Evolutionary conservation across 2,797 vertebrate genomes (phyloP).

Genomic region (Botia almorhae): DNA sequence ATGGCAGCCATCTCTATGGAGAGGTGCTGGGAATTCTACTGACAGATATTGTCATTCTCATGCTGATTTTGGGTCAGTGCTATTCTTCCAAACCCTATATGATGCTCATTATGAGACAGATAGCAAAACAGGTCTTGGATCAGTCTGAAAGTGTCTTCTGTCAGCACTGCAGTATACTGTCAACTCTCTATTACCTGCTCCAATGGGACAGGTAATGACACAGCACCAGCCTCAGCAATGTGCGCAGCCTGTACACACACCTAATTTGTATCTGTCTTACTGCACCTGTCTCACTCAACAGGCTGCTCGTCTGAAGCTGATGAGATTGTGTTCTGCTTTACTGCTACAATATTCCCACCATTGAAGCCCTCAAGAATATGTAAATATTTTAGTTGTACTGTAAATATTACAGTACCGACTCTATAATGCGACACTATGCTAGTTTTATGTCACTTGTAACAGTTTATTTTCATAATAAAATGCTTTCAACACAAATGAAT

Average conservation of each 20-base stretch:
- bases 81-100: slow-evolving; percentile 29
- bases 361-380: not conserved
- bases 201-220: slow-evolving; percentile 14
- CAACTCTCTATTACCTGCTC: slow-evolving; percentile 1
- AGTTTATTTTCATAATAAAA: not conserved
- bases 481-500: not conserved
- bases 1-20: slow-evolving; percentile 65
- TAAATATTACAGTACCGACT: not conserved
- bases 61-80: slow-evolving; percentile 59
- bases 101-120: not conserved
- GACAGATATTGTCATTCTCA: slow-evolving; percentile 50
- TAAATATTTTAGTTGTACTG: not conserved
- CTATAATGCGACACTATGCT: not conserved
- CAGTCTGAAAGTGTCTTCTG: slow-evolving; percentile 26
- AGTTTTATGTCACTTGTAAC: not conserved
- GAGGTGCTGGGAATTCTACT: slow-evolving; percentile 35
- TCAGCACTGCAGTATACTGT: not conserved
- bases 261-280: slow-evolving; percentile 61
- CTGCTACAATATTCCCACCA: not conserved
- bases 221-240: slow-evolving; percentile 13
- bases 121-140: slow-evolving; percentile 6
- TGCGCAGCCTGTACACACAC: slow-evolving; percentile 4
- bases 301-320: slow-evolving; percentile 36
- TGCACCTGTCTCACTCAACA: slow-evolving; percentile 24
- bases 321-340: slow-evolving; percentile 17